Evolutionary conservation across 2,888 invertebrate genomes (phyloP).

Genomic region (Melipona bicolor): DNA sequence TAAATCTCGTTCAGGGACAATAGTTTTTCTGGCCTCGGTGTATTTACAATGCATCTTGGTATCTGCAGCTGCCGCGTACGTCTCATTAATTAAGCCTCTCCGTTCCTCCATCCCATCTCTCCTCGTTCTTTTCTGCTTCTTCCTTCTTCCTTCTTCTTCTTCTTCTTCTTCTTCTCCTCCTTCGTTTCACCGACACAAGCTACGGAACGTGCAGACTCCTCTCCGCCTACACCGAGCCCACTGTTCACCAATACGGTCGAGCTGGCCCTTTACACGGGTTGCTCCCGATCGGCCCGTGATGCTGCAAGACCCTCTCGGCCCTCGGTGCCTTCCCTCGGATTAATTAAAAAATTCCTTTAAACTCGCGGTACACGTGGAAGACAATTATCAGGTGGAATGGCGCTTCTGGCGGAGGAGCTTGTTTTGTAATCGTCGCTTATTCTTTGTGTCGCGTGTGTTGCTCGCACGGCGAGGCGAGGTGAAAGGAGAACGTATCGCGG

Average conservation of each 20-base stretch:
- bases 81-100: constrained; percentile 82
- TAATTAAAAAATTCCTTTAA: constrained; percentile 63
- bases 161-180: constrained; percentile 9
- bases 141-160: constrained; percentile 19
- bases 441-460: background rate
- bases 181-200: constrained; percentile 3
- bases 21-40: constrained; percentile 78
- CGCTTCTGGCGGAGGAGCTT: constrained; percentile 7
- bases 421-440: constrained; percentile 12
- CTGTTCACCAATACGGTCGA: constrained; percentile 61
- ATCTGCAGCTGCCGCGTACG: constrained; percentile 82
- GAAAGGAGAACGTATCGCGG: background rate
- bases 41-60: constrained; percentile 82
- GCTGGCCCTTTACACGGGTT: constrained; percentile 29
- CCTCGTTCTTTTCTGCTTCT: constrained; percentile 29
- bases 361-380: constrained; percentile 43
- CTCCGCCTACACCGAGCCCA: constrained; percentile 68
- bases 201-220: constrained; percentile 45
- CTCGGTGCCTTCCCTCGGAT: constrained; percentile 54
- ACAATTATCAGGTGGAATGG: constrained; percentile 37
- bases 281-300: constrained; percentile 54
- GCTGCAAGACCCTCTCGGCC: constrained; percentile 51
- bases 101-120: constrained; percentile 50
- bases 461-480: too few species aligned
- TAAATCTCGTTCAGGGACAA: constrained; percentile 82